Evolutionary conservation across 2,888 invertebrate species (phyloP), one percentile per base, ranked within the genome.

Genomic region (Spatulosminthurus flaviceps): DNA sequence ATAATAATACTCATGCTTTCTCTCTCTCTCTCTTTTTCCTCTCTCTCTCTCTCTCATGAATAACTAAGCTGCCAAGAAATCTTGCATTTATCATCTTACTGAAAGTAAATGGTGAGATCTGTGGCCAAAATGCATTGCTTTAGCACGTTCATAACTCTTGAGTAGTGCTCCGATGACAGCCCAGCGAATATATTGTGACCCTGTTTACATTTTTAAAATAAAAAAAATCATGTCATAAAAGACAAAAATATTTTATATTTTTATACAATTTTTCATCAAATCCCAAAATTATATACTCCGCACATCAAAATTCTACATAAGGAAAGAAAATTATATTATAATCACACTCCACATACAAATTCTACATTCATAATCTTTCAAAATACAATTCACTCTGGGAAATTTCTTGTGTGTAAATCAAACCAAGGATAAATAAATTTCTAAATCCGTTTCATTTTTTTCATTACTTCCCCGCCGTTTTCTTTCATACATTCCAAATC

Each of bases 41-140:
- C n/a, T n/a, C 51, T 19, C 16, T 19, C n/a, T 5, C 16, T 2
- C 51, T 51, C 51, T 51, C 51, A 51, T 51, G 51, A 51, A 51
- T 51, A 51, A 51, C 51, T 51, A 67, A 67, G 26, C 19, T 67
- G 28, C 67, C 67, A 67, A 67, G 16, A 28, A 67, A 67, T 67
- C 29, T 67, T 67, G 67, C 28, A 26, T 67, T 67, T 29, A 67
- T 67, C 67, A 28, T 61, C 89, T 88, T 87, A 90, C 90, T 89
- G 88, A 82, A 90, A 88, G 84, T 90, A 90, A 19, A 88, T 87
- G 43, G 89, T 89, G 41, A 90, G 87, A 85, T 90, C 90, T 13
- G 90, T 90, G 16, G 90, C 89, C 41, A 90, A 86, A 77, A 90
- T 90, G 80, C 89, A 88, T 70, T 89, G 88, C 83, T 89, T 90